These are phyloP conservation scores for Drosophila sturtevanti DNA, from an alignment of 1,140 invertebrate species.

Conservation along the genomic window DNA sequence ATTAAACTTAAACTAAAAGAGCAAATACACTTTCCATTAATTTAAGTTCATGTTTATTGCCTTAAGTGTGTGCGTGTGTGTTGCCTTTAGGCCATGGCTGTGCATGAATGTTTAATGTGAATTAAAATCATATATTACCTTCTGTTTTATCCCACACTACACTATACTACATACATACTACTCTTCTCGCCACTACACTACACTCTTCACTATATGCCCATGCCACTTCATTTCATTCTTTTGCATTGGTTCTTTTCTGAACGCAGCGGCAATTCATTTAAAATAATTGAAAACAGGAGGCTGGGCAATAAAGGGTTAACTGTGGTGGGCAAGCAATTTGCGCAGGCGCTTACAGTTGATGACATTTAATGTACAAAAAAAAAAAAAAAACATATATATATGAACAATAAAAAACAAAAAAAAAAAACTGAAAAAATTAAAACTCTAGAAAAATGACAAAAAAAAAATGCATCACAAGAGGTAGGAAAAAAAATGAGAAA, in stretches of 20 bases:
- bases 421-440: constrained; percentile 15
- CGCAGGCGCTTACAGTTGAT: constrained; percentile 71
- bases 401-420: constrained; percentile 16
- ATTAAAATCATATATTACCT: constrained; percentile 43
- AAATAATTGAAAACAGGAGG: constrained; percentile 52
- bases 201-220: not conserved
- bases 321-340: constrained; percentile 61
- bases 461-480: constrained; percentile 48
- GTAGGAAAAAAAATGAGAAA: constrained; percentile 18
- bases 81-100: not conserved
- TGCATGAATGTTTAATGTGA: constrained; percentile 47
- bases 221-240: not conserved
- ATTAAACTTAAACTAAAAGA: no score
- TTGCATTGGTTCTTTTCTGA: not conserved
- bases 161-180: not conserved
- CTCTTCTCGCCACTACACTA: not conserved
- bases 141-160: not conserved
- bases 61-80: no score
- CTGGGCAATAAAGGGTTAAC: constrained; percentile 51
- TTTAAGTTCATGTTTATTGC: no score
- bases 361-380: constrained; percentile 52
- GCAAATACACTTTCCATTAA: no score
- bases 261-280: constrained; percentile 39
- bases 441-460: constrained; percentile 10
- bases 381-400: constrained; percentile 39